phyloP scores from a whole-genome alignment of 2,888 invertebrate genomes.

The Pyralis farinalis region DNA sequence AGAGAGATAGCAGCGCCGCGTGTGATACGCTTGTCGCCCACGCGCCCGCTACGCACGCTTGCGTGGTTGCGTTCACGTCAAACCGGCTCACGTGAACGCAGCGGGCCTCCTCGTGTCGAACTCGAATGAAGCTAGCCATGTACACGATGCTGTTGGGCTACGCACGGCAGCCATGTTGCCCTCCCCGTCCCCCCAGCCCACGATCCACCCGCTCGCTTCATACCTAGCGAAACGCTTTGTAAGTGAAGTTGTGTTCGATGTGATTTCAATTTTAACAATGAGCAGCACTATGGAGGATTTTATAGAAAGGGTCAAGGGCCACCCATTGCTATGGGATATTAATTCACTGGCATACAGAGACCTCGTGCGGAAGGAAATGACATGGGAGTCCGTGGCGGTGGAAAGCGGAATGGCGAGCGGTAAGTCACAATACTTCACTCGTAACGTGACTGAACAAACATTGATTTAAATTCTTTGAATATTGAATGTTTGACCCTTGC shows the following conservation, averaged over 20 bases:
- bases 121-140: neutral
- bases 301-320: slow-evolving; percentile 23
- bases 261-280: neutral
- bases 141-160: neutral
- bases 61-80: too few relatives aligned
- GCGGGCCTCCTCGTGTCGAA: neutral
- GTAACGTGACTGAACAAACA: too few relatives aligned
- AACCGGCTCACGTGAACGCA: too few relatives aligned
- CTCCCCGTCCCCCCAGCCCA: neutral
- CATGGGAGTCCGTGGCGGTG: slow-evolving; percentile 24
- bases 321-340: slow-evolving; percentile 25
- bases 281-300: slow-evolving; percentile 21
- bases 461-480: too few relatives aligned
- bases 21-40: too few relatives aligned
- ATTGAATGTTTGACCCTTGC: too few relatives aligned
- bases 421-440: slow-evolving; percentile 16
- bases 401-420: slow-evolving; percentile 23
- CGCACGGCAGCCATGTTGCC: neutral
- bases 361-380: slow-evolving; percentile 20
- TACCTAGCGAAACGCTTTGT: neutral
- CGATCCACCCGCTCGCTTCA: neutral
- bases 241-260: neutral
- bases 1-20: too few relatives aligned
- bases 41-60: too few relatives aligned
- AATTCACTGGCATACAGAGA: slow-evolving; percentile 24